Base-by-base conservation (phyloP, 2,113 vertebrate species). In the Motacilla tschutschensis region DNA sequence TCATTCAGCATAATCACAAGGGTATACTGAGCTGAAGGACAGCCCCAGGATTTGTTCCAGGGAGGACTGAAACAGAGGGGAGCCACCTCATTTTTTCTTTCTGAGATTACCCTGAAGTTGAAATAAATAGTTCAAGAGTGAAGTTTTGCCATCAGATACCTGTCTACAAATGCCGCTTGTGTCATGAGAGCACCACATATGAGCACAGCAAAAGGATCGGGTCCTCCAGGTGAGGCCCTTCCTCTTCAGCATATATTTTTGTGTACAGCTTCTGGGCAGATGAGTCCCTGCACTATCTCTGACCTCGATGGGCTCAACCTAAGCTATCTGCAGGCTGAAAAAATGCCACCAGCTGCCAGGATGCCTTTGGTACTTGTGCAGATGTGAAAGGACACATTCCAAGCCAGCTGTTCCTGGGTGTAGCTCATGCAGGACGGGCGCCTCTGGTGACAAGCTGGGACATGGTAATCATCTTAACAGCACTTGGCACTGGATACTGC, bases 1-100 rank as follows among this genome's bases (percentile, higher is more conserved):
- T 41, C 54, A 91, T 92, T 92, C 89, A 87, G 55, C 70, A 57
- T 88, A 81, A 90, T 66, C 74, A 54, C 70, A 71, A 82, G 28
- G 35, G 35, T 40, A 21, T 12, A 26, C 50, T 41, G 59, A 84
- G 36, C 38, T 73, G 43, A 70, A 88, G 21, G 13, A 24, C 36
- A 88, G 46, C 6, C 12, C 35, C 76, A 57, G 73, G 76, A 90
- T 65, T 44, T 25, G 7, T 62, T 63, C 54, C 62, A 43, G 14
- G 25, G 26, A 40, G n/a, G 26, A 89, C 43, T 41, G 51, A 58
- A 72, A 72, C 19, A 72, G 53, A 46, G 18, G 9, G 17, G 16
- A 78, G 12, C 40, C 50, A 64, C 16, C 25, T 65, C 1, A 6
- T 2, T 0, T 46, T 69, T 55, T 14, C 5, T 7, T 79, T 24